phyloP scores from a whole-genome alignment of 2,797 vertebrate genomes.

The Orientallactaga sibirica region DNA sequence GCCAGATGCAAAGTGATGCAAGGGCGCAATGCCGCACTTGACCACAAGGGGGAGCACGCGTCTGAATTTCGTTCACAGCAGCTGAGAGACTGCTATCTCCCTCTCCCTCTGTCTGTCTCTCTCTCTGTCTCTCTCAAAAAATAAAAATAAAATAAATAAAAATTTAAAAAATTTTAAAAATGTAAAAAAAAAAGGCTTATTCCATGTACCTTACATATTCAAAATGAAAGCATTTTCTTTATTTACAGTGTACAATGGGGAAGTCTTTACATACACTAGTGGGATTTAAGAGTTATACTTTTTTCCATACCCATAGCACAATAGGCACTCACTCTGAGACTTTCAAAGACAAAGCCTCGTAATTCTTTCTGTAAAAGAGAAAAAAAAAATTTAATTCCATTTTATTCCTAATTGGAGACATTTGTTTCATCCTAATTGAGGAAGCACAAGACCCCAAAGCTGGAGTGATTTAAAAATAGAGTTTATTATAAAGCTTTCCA shows the following conservation, averaged over 20 bases:
- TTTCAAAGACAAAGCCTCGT: conserved; percentile 48
- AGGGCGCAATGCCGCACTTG: too few relatives aligned
- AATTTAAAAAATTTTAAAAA: too few relatives aligned
- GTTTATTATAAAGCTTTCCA: conserved; percentile 57
- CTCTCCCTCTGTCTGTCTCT: too few relatives aligned
- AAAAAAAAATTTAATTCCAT: conserved; percentile 71
- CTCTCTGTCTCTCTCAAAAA: too few relatives aligned
- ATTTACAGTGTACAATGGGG: not conserved
- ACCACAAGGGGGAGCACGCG: too few relatives aligned
- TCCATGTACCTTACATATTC: not conserved
- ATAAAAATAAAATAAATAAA: too few relatives aligned
- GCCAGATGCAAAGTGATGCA: too few relatives aligned
- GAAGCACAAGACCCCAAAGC: conserved; percentile 10
- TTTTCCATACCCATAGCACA: not conserved
- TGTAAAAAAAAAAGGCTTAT: not conserved
- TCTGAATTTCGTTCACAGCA: too few relatives aligned
- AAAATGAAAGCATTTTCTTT: conserved; percentile 10
- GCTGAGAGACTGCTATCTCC: too few relatives aligned
- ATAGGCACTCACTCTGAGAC: not conserved
- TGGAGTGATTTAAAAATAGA: conserved; percentile 51
- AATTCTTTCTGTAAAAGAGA: conserved; percentile 23
- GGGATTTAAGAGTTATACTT: not conserved
- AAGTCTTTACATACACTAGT: not conserved
- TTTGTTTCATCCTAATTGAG: conserved; percentile 31
- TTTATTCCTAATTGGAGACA: conserved; percentile 62